Percentiles rank a stretch among this genome's conserved stretches.
Conservation (phyloP, 1,140 invertebrate species). For the Helicoverpa armigera region DNA sequence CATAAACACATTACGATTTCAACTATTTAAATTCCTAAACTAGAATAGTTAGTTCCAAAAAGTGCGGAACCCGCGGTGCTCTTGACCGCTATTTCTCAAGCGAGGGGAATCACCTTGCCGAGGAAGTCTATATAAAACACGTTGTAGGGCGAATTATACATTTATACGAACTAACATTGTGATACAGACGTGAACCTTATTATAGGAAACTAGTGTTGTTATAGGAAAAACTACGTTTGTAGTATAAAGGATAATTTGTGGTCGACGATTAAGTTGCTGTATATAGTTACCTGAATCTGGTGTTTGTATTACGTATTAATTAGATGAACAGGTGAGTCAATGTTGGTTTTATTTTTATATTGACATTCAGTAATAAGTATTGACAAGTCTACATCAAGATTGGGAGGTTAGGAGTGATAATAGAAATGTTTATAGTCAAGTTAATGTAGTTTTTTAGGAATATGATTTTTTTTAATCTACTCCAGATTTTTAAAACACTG, state of each 20-base stretch:
- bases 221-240: not conserved
- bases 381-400: too few species aligned
- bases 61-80: slow-evolving; percentile 14
- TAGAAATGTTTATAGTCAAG: too few species aligned
- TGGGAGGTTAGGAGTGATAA: too few species aligned
- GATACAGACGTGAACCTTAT: not conserved
- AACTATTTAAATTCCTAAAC: too few species aligned
- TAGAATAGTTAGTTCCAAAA: not conserved
- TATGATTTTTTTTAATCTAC: too few species aligned
- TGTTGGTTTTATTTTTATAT: not conserved
- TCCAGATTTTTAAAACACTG: too few species aligned
- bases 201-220: not conserved
- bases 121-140: slow-evolving; percentile 61
- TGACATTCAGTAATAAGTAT: not conserved
- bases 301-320: slow-evolving; percentile 9
- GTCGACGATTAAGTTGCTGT: not conserved
- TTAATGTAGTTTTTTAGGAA: too few species aligned
- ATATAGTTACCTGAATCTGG: not conserved
- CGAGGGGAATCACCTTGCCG: slow-evolving; percentile 66
- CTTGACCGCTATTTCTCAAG: slow-evolving; percentile 18
- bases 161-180: slow-evolving; percentile 11
- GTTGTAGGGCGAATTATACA: slow-evolving; percentile 34
- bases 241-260: slow-evolving; percentile 24
- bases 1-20: too few species aligned
- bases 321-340: not conserved